Evolutionary conservation across 2,888 invertebrate species (phyloP), one percentile per base, ranked within the genome.

Genomic region (Seira ritae): DNA sequence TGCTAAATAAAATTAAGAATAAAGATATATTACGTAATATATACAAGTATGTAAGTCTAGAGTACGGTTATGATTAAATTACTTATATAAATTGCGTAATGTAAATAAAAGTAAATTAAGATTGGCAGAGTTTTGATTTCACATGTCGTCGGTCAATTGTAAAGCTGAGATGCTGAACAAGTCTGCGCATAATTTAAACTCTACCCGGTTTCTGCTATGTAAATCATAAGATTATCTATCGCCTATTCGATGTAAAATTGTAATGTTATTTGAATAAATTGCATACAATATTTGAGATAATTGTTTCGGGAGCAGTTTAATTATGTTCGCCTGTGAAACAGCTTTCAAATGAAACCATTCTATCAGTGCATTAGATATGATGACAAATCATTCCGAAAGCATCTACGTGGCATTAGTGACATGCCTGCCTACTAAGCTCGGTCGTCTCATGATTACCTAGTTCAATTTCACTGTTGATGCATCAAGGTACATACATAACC

Each of bases 201-300:
- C 80, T 81, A 75, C 80, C 80, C 80, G 80, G 80, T 81, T 70
- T 75, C 74, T 69, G 80, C 80, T 81, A 70, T 81, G 80, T 81
- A 81, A 81, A 81, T 31, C 31, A 75, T n/a, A 55, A 55, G 55
- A 55, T 74, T 74, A 73, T 70, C 75, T 74, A 73, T 70, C 75
- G 80, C 80, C 75, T 81, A 66, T 20, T 75, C 75, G 75, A 73
- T 80, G 80, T 81, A 80, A 80, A 31, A 31, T 69, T 80, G 74
- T 80, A 80, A 23, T 72, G 70, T 81, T 81, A 74, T 81, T 81
- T 81, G 20, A 81, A 81, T 81, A 81, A 81, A 81, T 81, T 81
- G 80, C 80, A 81, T 81, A 81, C 80, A 75, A 68, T 70, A 74
- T 81, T 80, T 81, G 80, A 75, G 71, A 75, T 81, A 81, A 31